phyloP scores from a whole-genome alignment of 2,888 invertebrate species.

The Epirrhoe tristata region DNA sequence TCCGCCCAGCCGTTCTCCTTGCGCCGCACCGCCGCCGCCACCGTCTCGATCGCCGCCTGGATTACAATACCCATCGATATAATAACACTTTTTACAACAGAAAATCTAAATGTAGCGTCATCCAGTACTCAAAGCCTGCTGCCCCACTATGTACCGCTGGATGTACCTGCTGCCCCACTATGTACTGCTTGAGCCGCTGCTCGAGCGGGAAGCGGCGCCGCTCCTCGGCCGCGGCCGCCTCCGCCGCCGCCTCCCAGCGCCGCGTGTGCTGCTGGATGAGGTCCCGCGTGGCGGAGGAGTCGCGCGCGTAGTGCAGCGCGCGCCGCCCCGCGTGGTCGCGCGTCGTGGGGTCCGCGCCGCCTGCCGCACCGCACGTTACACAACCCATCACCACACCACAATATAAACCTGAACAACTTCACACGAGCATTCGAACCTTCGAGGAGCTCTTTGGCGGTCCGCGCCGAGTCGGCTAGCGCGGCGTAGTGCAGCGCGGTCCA shows the following conservation, averaged over 20 bases:
- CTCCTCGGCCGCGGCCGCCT: conserved; percentile 90
- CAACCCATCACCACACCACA: neutral
- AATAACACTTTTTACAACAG: neutral
- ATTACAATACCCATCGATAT: neutral
- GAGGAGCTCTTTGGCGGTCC: conserved; percentile 87
- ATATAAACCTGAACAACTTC: neutral
- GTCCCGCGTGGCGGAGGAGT: conserved; percentile 86
- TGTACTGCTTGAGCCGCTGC: conserved; percentile 91
- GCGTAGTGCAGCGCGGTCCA: conserved; percentile 97
- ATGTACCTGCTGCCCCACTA: conserved; percentile 91
- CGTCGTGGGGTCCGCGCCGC: conserved; percentile 89
- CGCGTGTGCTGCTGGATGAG: conserved; percentile 84
- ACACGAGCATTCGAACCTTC: conserved; percentile 61
- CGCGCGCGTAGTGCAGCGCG: conserved; percentile 90
- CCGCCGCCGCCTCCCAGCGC: conserved; percentile 80
- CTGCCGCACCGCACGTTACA: conserved; percentile 14
- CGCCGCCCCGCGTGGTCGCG: conserved; percentile 92
- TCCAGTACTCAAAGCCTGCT: neutral
- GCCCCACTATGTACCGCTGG: neutral
- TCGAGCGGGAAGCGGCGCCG: conserved; percentile 93
- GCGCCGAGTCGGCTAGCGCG: conserved; percentile 89
- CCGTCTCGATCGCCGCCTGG: conserved; percentile 89
- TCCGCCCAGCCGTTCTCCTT: conserved; percentile 98
- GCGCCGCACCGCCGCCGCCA: conserved; percentile 93
- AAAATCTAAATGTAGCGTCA: too few species aligned